Percentiles rank a stretch among this genome's conserved stretches.
Conservation (phyloP, 1,140 invertebrate species). For the Drosophila kikkawai region DNA sequence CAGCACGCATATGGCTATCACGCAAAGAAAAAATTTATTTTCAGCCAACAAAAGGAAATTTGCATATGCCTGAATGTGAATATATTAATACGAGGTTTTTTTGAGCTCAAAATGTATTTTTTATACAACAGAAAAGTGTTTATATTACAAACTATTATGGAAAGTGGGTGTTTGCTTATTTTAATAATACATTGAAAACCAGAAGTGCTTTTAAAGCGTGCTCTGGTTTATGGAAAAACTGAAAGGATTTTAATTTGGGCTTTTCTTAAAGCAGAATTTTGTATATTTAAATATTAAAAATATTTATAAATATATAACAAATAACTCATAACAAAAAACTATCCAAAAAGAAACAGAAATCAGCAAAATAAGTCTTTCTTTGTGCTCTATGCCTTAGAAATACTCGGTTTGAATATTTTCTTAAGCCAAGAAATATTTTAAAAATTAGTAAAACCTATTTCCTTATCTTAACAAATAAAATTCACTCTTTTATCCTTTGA, state of each 20-base stretch:
- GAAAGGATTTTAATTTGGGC: not conserved
- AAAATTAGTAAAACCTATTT: too few species aligned
- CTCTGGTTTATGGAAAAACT: not conserved
- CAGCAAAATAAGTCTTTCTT: not conserved
- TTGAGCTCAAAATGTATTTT: not conserved
- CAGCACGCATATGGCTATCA: constrained; percentile 15
- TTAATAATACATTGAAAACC: not conserved
- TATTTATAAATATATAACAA: not conserved
- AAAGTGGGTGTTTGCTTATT: not conserved
- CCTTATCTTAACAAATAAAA: not conserved
- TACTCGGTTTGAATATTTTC: not conserved
- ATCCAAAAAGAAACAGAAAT: not conserved
- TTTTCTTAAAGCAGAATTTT: not conserved
- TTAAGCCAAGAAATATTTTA: not conserved
- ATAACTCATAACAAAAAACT: not conserved
- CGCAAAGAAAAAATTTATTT: not conserved
- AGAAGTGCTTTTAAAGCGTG: too few species aligned
- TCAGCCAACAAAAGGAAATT: not conserved
- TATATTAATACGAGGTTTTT: not conserved
- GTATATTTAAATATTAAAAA: not conserved
- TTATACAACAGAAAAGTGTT: too few species aligned
- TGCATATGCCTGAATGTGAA: not conserved
- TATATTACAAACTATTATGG: not conserved
- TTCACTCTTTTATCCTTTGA: not conserved
- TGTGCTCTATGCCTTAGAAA: not conserved